Evolutionary conservation across 2,113 vertebrate species (phyloP), one percentile per base, ranked within the genome.

Genomic region (Gavia stellata): DNA sequence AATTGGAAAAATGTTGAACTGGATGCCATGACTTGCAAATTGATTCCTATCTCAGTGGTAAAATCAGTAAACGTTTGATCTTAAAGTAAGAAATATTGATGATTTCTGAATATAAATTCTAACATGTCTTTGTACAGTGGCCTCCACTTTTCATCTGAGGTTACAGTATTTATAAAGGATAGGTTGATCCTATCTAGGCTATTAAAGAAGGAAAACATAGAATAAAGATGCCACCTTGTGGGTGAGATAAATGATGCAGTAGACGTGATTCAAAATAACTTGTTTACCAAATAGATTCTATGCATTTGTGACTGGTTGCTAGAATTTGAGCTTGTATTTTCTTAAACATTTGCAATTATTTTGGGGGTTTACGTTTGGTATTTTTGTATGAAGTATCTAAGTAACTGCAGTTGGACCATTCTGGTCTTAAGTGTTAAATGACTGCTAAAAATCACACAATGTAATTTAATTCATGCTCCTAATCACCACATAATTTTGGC

Each of bases 191-290:
- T 44, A 7, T 24, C 55, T 12, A 53, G 44, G 23, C 47, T 68
- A 28, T 25, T 90, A 75, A 53, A 45, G 72, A 78, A 97, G 71
- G 44, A 81, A 96, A 96, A 36, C 2, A 3, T 90, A 82, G 50
- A 79, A 90, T 82, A 21, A 97, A 85, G n/a, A 75, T 97, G 92
- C 97, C 95, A 97, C 84, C 96, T 95, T 78, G 88, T 98, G 95
- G 86, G 31, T 44, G 82, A 86, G 94, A 44, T 84, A 81, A 49
- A 82, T 62, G 94, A 71, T 90, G 65, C 88, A 90, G 52, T 55
- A 93, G 44, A 34, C 44, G 23, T 77, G 56, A 59, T 47, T 86
- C 33, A 72, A 86, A 91, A 40, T 11, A 9, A 75, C 21, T 26
- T 79, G 40, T 50, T 84, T 49, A 40, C 28, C 42, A 73, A 80